These are phyloP conservation scores for Sander vitreus DNA, from an alignment of 2,113 vertebrate genomes.

Conservation along the genomic window DNA sequence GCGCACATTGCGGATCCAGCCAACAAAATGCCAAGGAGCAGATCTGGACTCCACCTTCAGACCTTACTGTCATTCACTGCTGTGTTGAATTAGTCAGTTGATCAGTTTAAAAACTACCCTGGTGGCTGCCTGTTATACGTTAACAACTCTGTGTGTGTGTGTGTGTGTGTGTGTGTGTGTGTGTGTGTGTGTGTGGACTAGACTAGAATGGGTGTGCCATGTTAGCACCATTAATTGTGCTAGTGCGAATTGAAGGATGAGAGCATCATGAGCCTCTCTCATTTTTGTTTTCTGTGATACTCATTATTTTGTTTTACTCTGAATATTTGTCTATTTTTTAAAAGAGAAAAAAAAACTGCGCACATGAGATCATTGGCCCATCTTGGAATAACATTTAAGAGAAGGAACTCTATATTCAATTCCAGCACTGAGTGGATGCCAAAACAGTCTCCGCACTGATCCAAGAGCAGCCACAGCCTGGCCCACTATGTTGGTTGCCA, in stretches of 20 bases:
- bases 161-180: constrained; percentile 16
- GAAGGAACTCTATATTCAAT: constrained; percentile 68
- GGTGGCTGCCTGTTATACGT: constrained; percentile 72
- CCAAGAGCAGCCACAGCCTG: constrained; percentile 75
- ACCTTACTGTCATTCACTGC: constrained; percentile 75
- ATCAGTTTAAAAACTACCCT: constrained; percentile 68
- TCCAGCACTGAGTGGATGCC: constrained; percentile 64
- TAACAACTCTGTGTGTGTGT: constrained; percentile 38
- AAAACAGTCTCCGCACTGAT: constrained; percentile 75
- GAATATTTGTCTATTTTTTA: constrained; percentile 73
- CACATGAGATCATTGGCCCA: constrained; percentile 55
- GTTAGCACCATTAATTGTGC: constrained; percentile 38
- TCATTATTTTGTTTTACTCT: constrained; percentile 62
- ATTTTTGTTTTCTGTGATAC: constrained; percentile 59
- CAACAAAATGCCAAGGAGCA: constrained; percentile 73
- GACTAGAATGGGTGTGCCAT: constrained; percentile 34
- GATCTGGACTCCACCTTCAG: constrained; percentile 75
- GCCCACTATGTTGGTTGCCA: constrained; percentile 77
- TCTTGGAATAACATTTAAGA: constrained; percentile 67
- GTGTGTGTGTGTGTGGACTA: constrained; percentile 5
- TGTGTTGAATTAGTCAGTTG: constrained; percentile 75
- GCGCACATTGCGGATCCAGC: constrained; percentile 46
- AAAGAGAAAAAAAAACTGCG: constrained; percentile 34
- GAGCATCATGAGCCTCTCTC: constrained; percentile 35
- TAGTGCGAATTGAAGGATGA: constrained; percentile 49